These are phyloP conservation scores for Agrochola litura DNA, from an alignment of 2,888 invertebrate species.

Conservation along the genomic window DNA sequence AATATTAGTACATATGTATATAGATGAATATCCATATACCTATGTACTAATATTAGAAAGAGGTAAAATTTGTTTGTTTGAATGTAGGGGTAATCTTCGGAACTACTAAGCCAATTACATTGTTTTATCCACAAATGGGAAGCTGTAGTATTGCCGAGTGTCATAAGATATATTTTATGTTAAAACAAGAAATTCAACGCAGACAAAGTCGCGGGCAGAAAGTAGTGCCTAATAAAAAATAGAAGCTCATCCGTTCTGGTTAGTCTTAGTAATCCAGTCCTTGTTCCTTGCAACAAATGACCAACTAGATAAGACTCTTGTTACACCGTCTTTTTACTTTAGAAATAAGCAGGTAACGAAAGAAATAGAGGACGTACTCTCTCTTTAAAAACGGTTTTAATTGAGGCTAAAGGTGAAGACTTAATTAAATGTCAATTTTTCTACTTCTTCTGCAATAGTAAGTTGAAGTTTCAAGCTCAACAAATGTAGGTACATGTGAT, in stretches of 20 bases:
- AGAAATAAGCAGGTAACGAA: constrained; percentile 7
- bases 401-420: too few species aligned
- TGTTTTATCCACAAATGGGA: too few species aligned
- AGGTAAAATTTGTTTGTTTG: background rate
- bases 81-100: too few species aligned
- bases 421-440: background rate
- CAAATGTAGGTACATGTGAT: background rate
- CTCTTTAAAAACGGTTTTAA: background rate
- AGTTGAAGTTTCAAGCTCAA: background rate
- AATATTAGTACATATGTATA: too few species aligned
- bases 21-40: background rate
- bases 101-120: background rate
- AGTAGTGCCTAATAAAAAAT: constrained; percentile 10
- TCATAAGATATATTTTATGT: background rate
- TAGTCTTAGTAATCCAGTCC: background rate
- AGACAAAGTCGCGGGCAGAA: background rate
- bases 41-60: background rate
- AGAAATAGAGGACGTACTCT: too few species aligned
- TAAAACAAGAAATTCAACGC: background rate
- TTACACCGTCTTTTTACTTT: background rate
- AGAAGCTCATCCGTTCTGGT: constrained; percentile 13
- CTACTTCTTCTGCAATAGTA: constrained; percentile 10
- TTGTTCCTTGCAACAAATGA: background rate
- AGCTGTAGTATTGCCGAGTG: background rate
- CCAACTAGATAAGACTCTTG: constrained; percentile 2